Percentiles rank a stretch among this genome's conserved stretches.
Conservation (phyloP, 2,113 vertebrate species). For the Sinocyclocheilus grahami region DNA sequence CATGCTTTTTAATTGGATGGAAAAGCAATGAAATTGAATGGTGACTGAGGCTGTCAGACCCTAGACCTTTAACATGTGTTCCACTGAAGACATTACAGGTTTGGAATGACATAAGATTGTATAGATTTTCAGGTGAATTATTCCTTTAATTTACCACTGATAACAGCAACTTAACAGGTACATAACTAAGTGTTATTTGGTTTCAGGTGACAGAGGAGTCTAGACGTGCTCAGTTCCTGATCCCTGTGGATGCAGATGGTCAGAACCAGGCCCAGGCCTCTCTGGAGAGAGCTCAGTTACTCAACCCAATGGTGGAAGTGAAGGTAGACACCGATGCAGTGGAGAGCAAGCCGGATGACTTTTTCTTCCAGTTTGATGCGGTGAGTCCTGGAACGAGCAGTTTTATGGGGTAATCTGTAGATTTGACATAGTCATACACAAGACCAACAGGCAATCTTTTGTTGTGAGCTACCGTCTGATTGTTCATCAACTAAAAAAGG, state of each 20-base stretch:
- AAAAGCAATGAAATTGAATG: background rate
- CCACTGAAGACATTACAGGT: background rate
- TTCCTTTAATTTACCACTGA: background rate
- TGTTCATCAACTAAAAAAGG: background rate
- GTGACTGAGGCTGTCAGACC: background rate
- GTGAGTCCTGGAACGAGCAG: slow-evolving; percentile 70
- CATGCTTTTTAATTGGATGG: background rate
- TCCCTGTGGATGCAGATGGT: slow-evolving; percentile 79
- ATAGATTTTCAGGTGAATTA: background rate
- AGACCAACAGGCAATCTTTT: background rate
- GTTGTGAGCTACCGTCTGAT: background rate
- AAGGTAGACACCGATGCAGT: slow-evolving; percentile 79
- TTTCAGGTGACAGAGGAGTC: slow-evolving; percentile 85
- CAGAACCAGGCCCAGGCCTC: slow-evolving; percentile 86
- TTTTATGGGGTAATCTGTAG: background rate
- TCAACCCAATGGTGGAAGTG: slow-evolving; percentile 96
- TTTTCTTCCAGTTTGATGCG: slow-evolving; percentile 89
- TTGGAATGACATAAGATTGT: background rate
- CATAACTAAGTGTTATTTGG: background rate
- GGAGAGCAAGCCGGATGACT: slow-evolving; percentile 83
- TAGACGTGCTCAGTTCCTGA: slow-evolving; percentile 86
- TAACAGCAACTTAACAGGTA: background rate
- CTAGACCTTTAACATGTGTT: background rate
- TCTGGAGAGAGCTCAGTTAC: slow-evolving; percentile 88
- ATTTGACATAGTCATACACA: background rate